A percentile compares a stretch with the other conserved stretches of the same genome.
Conservation (phyloP, 2,888 invertebrate genomes). For the Rhagonycha fulva region DNA sequence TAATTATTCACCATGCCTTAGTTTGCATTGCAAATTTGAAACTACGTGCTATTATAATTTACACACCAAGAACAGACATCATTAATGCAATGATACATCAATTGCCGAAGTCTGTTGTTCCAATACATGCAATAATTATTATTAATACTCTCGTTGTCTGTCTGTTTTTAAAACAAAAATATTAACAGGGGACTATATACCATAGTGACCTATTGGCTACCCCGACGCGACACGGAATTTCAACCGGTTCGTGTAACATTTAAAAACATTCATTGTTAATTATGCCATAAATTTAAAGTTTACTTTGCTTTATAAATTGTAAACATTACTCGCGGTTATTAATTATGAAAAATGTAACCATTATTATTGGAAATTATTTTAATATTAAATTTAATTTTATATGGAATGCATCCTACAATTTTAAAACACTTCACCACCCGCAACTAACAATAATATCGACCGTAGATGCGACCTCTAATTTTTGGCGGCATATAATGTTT, state of each 20-base stretch:
- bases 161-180: neutral
- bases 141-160: neutral
- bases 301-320: neutral
- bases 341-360: neutral
- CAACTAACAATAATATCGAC: neutral
- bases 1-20: slow-evolving; percentile 27
- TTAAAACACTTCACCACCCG: neutral
- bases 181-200: neutral
- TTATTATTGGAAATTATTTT: neutral
- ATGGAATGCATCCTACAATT: neutral
- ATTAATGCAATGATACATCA: slow-evolving; percentile 28
- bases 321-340: neutral
- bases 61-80: slow-evolving; percentile 24
- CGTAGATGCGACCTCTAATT: neutral
- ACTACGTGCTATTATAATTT: slow-evolving; percentile 30
- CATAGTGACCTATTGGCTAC: neutral
- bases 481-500: neutral
- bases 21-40: slow-evolving; percentile 29
- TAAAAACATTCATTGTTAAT: neutral
- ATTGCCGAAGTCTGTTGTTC: slow-evolving; percentile 24
- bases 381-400: neutral
- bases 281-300: neutral
- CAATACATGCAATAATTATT: slow-evolving; percentile 1
- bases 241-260: neutral
- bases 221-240: neutral